These are phyloP conservation scores for Stomatorhinus ivindoensis DNA, from an alignment of 2,113 vertebrate genomes.

Conservation along the genomic window DNA sequence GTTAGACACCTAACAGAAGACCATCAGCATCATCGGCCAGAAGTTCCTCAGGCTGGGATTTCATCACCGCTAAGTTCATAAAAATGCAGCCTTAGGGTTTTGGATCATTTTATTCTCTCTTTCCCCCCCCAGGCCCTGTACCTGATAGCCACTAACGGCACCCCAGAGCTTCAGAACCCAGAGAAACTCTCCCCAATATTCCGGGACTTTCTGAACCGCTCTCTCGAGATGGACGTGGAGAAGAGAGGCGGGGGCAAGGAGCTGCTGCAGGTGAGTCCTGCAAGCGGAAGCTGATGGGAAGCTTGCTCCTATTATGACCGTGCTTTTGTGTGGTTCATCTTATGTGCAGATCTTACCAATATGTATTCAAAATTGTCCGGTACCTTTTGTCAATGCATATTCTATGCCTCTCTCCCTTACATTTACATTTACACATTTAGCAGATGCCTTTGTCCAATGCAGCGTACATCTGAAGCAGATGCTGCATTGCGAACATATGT, in stretches of 20 bases:
- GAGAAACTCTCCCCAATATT: constrained; percentile 93
- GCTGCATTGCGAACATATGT: not conserved
- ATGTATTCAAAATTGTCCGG: not conserved
- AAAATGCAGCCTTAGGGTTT: not conserved
- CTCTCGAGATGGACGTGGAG: constrained; percentile 97
- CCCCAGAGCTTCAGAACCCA: constrained; percentile 93
- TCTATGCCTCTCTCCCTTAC: not conserved
- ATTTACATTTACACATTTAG: not conserved
- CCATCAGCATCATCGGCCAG: not conserved
- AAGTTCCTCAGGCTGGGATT: not conserved
- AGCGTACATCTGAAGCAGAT: not conserved
- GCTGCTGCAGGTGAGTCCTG: constrained; percentile 74
- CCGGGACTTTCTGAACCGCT: constrained; percentile 89
- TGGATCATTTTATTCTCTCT: not conserved
- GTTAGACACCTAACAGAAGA: not conserved
- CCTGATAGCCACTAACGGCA: constrained; percentile 97
- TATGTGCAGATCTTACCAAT: not conserved
- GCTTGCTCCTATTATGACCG: not conserved
- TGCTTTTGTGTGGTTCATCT: not conserved
- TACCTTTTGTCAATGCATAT: not conserved
- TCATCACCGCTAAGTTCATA: not conserved
- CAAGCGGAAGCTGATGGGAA: not conserved
- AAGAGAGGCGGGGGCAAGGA: constrained; percentile 94
- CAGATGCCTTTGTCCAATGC: not conserved
- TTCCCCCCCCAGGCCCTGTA: constrained; percentile 78